Percentiles rank a stretch among this genome's conserved stretches.
Conservation (phyloP, 2,888 invertebrate species). For the Dendrolimus houi region DNA sequence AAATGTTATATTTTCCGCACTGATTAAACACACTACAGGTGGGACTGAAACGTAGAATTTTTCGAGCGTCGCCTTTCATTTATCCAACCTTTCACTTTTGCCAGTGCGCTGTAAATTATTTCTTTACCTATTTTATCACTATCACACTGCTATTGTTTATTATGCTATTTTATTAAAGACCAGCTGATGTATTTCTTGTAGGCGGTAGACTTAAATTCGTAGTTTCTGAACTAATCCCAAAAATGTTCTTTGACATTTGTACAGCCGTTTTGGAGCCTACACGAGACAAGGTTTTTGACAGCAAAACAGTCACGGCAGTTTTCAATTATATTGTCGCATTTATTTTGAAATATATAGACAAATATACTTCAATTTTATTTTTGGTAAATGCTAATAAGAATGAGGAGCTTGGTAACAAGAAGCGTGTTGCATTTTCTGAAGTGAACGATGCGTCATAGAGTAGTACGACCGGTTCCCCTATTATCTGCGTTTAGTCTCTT, state of each 20-base stretch:
- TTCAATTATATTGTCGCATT: too few relatives aligned
- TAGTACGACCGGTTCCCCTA: constrained; percentile 52
- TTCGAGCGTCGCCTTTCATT: constrained; percentile 7
- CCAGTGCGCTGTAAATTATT: constrained; percentile 9
- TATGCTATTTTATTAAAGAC: too few relatives aligned
- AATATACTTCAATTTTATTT: too few relatives aligned
- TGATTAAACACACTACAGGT: background rate
- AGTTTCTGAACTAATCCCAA: too few relatives aligned
- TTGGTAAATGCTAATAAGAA: background rate
- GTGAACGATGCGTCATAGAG: constrained; percentile 47
- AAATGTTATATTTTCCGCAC: background rate
- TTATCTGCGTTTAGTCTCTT: constrained; percentile 50
- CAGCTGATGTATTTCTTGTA: too few relatives aligned
- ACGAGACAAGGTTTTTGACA: too few relatives aligned
- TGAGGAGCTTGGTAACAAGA: constrained; percentile 27
- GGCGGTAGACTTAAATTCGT: too few relatives aligned
- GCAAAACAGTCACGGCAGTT: too few relatives aligned
- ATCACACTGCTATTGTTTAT: too few relatives aligned
- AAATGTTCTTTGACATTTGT: too few relatives aligned
- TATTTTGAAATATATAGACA: too few relatives aligned
- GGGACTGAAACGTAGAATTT: constrained; percentile 1
- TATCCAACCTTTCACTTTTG: constrained; percentile 25
- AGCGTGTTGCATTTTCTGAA: constrained; percentile 33
- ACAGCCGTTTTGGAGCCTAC: too few relatives aligned
- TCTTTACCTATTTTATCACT: constrained; percentile 4